Base-by-base conservation (phyloP, 2,113 vertebrate genomes). In the Nerophis ophidion region DNA sequence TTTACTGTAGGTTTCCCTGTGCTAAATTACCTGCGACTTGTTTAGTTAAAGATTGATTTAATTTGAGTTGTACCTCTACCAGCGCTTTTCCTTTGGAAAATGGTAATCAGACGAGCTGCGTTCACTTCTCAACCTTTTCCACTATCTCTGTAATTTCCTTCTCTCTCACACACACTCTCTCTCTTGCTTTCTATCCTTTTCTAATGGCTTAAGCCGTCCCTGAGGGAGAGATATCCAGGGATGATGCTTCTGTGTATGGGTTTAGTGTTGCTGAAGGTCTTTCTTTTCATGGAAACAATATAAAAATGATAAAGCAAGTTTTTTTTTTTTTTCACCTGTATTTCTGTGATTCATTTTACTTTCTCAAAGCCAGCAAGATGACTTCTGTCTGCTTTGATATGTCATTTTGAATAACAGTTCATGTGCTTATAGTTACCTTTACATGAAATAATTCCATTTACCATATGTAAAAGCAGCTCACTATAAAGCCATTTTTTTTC, bases 251-350 rank as follows among this genome's bases (percentile, higher is more conserved):
- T 81, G 72, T 76, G 69, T 81, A 86, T 87, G 68, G 68, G 57
- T 77, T 84, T 75, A 71, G 77, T 81, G 72, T 83, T 65, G 63
- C 81, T 77, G 76, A 84, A 87, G 81, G 83, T 85, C 80, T 79
- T 80, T 82, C 76, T 87, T 88, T 83, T 87, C 83, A 81, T 70
- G 57, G 79, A 75, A 86, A 86, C 83, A 84, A 86, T 84, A 86
- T 81, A 85, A 84, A 84, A 87, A 84, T 85, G 72, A 87, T 85
- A 83, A 84, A 86, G 68, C 48, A 61, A 59, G 36, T 16, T 60
- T 76, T 80, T 74, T 46, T 48, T 71, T 60, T 76, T 80, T 74
- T 46, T 48, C 70, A 74, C 61, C 61, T 50, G 26, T 54, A 63
- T 57, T 81, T 79, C 70, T 49, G 66, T 72, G 58, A 79, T 85